Conservation (phyloP, 2,888 invertebrate genomes). For the Myopa testacea region DNA sequence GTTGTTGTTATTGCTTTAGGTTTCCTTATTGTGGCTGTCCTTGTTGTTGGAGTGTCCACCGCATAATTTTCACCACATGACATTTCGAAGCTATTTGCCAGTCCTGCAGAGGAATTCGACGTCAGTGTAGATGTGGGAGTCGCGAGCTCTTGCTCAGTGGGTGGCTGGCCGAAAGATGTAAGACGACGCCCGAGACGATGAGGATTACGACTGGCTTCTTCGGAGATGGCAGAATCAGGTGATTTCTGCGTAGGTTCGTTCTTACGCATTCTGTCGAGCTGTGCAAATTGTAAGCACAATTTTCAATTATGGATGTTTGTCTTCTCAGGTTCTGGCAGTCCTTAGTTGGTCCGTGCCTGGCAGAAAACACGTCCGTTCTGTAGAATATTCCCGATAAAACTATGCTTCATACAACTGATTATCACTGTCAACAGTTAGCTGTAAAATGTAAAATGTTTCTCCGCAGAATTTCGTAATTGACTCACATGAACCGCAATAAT, state of each 20-base stretch:
- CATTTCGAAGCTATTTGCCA: background rate
- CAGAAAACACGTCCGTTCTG: constrained; percentile 61
- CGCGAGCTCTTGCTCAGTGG: constrained; percentile 43
- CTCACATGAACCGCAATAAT: constrained; percentile 38
- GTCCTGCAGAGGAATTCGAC: constrained; percentile 9
- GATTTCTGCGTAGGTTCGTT: background rate
- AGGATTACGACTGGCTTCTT: background rate
- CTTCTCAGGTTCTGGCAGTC: background rate
- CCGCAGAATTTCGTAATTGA: constrained; percentile 45
- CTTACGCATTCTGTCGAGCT: background rate
- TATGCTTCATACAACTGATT: constrained; percentile 57
- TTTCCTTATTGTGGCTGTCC: constrained; percentile 11
- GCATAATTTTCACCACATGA: constrained; percentile 2
- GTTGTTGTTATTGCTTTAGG: constrained; percentile 8
- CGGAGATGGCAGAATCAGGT: background rate
- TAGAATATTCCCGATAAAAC: constrained; percentile 61
- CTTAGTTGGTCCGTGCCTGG: background rate
- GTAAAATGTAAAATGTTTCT: constrained; percentile 46
- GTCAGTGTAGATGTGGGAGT: constrained; percentile 30
- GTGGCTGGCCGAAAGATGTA: constrained; percentile 39
- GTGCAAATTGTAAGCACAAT: background rate
- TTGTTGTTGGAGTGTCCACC: constrained; percentile 22
- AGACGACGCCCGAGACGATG: constrained; percentile 24
- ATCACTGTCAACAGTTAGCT: constrained; percentile 54
- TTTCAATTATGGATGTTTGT: background rate